Evolutionary conservation across 2,797 vertebrate species (phyloP), one percentile per base, ranked within the genome.

Genomic region (Chromis chromis): DNA sequence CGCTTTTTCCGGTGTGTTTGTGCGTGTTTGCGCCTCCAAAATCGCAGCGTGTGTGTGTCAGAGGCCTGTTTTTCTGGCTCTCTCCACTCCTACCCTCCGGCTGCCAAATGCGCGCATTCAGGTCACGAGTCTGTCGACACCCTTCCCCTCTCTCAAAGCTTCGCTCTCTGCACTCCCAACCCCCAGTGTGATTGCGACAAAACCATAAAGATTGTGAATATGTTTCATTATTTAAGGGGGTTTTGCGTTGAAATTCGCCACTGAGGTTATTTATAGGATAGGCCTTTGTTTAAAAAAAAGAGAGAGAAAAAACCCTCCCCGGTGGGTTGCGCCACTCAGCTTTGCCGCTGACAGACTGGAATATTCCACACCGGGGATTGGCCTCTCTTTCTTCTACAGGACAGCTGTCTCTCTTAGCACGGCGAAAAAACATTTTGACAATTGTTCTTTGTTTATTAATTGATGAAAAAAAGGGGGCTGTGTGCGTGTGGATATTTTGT

Each of bases 351-450:
- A 88, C 85, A 88, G 60, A 79, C 89, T 90, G 91, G 92, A 91
- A 92, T 89, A 89, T 92, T 92, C 90, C 88, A 89, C 85, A 68
- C 75, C 83, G 84, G 86, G 82, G 89, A 91, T 33, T 86, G 90
- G 84, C 87, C 88, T 91, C 74, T 76, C 72, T 79, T 40, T 76
- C 72, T 79, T 40, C 74, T 58, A 68, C 82, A 66, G 87, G 89
- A 90, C 88, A 92, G 81, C 81, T 89, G 86, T 81, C 83, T 87
- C 65, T 85, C 33, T 36, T 66, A 81, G 57, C 74, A 67, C 69
- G 79, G 71, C 78, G 87, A 84, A 48, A 48, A 76, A 71, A 76
- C 55, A 80, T 88, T 85, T 85, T 85, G 53, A 79, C 67, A 68
- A 72, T 60, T 76, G 75, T 40, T 87, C 73, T 76, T 88, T 83